phyloP scores from a whole-genome alignment of 2,888 invertebrate species.

The Phlogophora meticulosa region DNA sequence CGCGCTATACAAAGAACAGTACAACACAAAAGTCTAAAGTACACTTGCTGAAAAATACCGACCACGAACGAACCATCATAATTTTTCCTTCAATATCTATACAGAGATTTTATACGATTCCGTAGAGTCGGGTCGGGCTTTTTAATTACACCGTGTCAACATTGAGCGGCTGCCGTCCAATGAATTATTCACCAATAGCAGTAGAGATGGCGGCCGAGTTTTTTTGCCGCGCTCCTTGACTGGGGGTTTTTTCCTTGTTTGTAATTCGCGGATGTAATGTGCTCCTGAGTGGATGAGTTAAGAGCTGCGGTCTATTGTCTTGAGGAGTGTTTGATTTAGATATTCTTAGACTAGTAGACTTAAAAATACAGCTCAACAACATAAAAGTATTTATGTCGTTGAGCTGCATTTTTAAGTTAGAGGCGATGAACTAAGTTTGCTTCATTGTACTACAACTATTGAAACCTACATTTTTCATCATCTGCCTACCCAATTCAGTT shows the following conservation, averaged over 20 bases:
- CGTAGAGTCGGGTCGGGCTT: conserved; percentile 73
- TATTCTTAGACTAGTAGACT: not conserved
- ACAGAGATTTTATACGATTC: conserved; percentile 66
- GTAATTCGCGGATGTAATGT: conserved; percentile 62
- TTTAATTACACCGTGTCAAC: conserved; percentile 88
- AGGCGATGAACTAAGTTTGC: not conserved
- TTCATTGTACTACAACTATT: too few relatives aligned
- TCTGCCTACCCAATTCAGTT: too few relatives aligned
- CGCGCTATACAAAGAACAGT: not conserved
- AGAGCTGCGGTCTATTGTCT: conserved; percentile 53
- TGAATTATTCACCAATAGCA: conserved; percentile 82
- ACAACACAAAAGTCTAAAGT: conserved; percentile 20
- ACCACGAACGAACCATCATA: conserved; percentile 56
- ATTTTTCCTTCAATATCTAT: conserved; percentile 73
- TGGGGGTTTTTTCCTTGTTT: conserved; percentile 61
- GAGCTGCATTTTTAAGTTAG: conserved; percentile 8
- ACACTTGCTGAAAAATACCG: conserved; percentile 13
- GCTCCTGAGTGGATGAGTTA: conserved; percentile 61
- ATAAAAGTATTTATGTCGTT: too few relatives aligned
- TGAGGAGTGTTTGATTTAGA: conserved; percentile 35
- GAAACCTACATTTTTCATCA: too few relatives aligned
- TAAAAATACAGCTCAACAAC: too few relatives aligned
- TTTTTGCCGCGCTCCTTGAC: conserved; percentile 58
- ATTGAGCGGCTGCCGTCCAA: conserved; percentile 67
- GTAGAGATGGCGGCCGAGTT: conserved; percentile 48